phyloP scores from a whole-genome alignment of 2,797 vertebrate species.

The Sebastes goodei region DNA sequence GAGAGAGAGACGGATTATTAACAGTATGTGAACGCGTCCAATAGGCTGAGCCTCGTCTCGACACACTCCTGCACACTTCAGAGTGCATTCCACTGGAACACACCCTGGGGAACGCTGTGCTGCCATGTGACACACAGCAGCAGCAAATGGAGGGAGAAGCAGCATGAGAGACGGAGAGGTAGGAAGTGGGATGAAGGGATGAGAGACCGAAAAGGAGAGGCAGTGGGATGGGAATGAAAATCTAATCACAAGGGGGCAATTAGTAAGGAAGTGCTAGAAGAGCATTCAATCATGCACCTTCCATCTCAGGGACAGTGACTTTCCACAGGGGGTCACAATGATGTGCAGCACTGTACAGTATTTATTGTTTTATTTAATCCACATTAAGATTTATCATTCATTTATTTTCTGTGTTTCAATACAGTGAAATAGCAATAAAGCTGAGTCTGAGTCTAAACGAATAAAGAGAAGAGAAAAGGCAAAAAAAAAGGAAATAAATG shows the following conservation, averaged over 20 bases:
- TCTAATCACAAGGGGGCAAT: constrained; percentile 16
- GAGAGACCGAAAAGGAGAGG: not conserved
- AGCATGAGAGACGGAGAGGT: not conserved
- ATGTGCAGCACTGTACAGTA: not conserved
- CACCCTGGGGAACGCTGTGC: constrained; percentile 47
- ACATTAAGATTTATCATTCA: not conserved
- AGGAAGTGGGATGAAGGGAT: constrained; percentile 7
- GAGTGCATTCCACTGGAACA: constrained; percentile 56
- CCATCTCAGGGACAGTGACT: not conserved
- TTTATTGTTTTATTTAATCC: not conserved
- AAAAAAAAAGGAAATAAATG: not conserved
- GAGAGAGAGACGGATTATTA: constrained; percentile 24
- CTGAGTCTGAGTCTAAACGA: not conserved
- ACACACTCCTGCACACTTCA: constrained; percentile 56
- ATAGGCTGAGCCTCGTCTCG: constrained; percentile 33
- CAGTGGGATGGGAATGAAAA: constrained; percentile 5
- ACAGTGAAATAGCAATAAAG: not conserved
- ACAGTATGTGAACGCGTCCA: constrained; percentile 37
- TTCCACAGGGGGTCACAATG: not conserved
- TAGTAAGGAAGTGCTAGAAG: not conserved
- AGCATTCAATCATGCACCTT: not conserved
- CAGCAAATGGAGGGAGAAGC: constrained; percentile 22
- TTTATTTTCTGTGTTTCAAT: not conserved
- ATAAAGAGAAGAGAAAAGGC: not conserved
- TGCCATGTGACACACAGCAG: constrained; percentile 52